These are phyloP conservation scores for Gymnocheta viridis DNA, from an alignment of 2,888 invertebrate species.

Conservation along the genomic window DNA sequence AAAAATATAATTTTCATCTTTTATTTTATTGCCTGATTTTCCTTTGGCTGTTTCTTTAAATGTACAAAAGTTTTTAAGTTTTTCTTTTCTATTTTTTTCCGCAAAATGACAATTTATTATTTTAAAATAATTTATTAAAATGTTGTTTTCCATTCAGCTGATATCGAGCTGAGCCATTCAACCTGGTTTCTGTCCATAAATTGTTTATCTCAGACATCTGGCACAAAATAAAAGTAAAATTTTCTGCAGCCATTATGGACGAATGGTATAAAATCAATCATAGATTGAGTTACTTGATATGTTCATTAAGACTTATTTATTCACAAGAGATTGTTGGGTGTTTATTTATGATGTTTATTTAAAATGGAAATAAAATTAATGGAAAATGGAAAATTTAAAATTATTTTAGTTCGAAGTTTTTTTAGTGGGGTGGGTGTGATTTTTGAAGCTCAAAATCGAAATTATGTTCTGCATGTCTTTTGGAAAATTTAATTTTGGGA, in stretches of 20 bases:
- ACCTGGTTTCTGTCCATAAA: constrained; percentile 25
- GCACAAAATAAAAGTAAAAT: constrained; percentile 26
- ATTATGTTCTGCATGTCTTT: neutral
- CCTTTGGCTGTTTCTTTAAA: constrained; percentile 28
- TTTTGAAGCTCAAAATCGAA: neutral
- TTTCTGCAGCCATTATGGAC: constrained; percentile 22
- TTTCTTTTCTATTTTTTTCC: neutral
- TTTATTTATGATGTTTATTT: constrained; percentile 7
- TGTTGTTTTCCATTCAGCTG: constrained; percentile 37
- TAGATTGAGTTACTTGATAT: constrained; percentile 28
- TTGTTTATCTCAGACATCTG: constrained; percentile 50
- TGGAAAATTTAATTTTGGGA: neutral
- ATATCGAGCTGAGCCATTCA: neutral
- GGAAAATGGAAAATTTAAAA: neutral
- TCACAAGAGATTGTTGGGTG: neutral
- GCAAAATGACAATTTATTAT: constrained; percentile 62
- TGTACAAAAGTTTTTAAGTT: neutral
- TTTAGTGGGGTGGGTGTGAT: neutral
- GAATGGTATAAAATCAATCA: constrained; percentile 43
- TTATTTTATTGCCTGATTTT: constrained; percentile 43
- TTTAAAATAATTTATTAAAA: constrained; percentile 65
- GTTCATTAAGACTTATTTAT: constrained; percentile 30
- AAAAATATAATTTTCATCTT: constrained; percentile 51
- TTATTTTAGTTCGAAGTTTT: neutral
- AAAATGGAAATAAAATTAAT: constrained; percentile 13